Conservation (phyloP, 2,888 invertebrate genomes). For the Pseudanteris insignis region DNA sequence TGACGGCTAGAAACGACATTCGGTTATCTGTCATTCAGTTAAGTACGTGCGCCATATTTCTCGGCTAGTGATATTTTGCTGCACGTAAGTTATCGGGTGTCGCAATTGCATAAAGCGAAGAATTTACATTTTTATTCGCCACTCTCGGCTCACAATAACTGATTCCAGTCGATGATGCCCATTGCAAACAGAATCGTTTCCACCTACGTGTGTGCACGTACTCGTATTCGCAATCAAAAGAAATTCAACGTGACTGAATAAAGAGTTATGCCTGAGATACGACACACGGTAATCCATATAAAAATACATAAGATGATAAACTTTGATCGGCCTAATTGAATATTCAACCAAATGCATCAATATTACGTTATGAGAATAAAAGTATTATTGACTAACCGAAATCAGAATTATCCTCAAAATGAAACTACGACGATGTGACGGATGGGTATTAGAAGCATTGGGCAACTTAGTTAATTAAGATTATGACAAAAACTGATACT, state of each 20-base stretch:
- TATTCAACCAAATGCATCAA: too few relatives aligned
- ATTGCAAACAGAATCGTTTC: conserved; percentile 43
- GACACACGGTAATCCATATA: too few relatives aligned
- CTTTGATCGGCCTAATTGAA: too few relatives aligned
- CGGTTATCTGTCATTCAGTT: conserved; percentile 24
- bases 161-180: conserved; percentile 36
- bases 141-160: conserved; percentile 32
- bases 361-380: too few relatives aligned
- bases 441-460: too few relatives aligned
- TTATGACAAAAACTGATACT: too few relatives aligned
- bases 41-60: conserved; percentile 14
- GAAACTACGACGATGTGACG: too few relatives aligned
- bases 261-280: conserved; percentile 11
- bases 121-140: conserved; percentile 43
- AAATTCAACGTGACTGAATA: conserved; percentile 32
- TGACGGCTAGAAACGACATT: conserved; percentile 2
- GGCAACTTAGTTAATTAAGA: too few relatives aligned
- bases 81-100: conserved; percentile 36
- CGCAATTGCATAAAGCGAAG: conserved; percentile 37
- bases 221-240: conserved; percentile 27
- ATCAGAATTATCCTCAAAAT: too few relatives aligned
- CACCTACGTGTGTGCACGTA: conserved; percentile 46
- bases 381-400: too few relatives aligned
- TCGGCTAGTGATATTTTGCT: conserved; percentile 26
- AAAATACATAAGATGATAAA: too few relatives aligned